phyloP scores from a whole-genome alignment of 1,140 invertebrate species.

The Drosophila obscura region DNA sequence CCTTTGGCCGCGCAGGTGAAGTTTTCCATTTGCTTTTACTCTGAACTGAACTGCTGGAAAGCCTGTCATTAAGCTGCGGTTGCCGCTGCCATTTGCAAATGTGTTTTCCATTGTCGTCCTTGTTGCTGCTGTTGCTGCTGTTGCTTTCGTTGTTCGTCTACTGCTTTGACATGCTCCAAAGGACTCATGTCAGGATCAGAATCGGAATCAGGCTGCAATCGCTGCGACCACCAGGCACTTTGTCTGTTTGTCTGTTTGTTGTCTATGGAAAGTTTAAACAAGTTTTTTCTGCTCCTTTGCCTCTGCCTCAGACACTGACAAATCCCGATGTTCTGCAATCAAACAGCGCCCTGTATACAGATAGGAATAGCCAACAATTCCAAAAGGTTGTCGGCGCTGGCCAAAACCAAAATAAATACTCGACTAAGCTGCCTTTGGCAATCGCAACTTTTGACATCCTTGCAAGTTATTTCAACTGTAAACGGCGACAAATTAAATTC shows the following conservation, averaged over 20 bases:
- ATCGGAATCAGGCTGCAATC: constrained; percentile 17
- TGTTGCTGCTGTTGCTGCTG: constrained; percentile 39
- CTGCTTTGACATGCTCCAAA: constrained; percentile 75
- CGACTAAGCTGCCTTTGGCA: constrained; percentile 33
- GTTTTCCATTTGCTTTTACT: constrained; percentile 59
- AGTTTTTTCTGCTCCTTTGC: constrained; percentile 48
- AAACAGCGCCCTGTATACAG: constrained; percentile 3
- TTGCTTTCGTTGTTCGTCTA: constrained; percentile 46
- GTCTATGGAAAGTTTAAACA: constrained; percentile 79
- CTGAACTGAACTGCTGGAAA: constrained; percentile 14
- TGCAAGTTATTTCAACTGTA: constrained; percentile 76
- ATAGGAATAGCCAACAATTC: not conserved
- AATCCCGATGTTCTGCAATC: constrained; percentile 13
- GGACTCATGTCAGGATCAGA: constrained; percentile 65
- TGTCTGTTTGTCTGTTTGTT: constrained; percentile 79
- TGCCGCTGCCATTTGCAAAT: constrained; percentile 77
- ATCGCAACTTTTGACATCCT: constrained; percentile 51
- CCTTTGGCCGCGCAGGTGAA: constrained; percentile 71
- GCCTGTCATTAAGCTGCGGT: constrained; percentile 79
- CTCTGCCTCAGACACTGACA: constrained; percentile 23
- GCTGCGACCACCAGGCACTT: constrained; percentile 54
- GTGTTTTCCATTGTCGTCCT: constrained; percentile 70
- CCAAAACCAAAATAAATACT: constrained; percentile 45
- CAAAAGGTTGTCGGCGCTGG: constrained; percentile 22
- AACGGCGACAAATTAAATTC: constrained; percentile 80